phyloP scores from a whole-genome alignment of 2,797 vertebrate genomes.

The Danio kyathit region DNA sequence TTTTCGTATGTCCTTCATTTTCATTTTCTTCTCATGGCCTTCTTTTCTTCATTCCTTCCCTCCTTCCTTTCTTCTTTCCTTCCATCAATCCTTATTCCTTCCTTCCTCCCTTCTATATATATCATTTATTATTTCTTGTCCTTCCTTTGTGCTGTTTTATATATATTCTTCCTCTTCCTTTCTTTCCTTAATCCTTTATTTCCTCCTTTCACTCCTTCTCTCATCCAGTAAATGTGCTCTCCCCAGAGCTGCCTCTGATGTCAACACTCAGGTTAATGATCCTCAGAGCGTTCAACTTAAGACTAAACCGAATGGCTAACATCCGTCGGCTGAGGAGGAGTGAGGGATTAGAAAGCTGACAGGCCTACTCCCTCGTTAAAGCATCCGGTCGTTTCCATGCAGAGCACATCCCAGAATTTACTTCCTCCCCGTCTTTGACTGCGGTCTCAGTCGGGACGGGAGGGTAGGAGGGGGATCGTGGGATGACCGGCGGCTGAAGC shows the following conservation, averaged over 20 bases:
- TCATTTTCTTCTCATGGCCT: background rate
- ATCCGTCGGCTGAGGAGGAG: slow-evolving; percentile 23
- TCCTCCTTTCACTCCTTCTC: background rate
- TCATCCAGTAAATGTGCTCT: background rate
- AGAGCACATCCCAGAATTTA: slow-evolving; percentile 32
- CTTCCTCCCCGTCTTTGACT: slow-evolving; percentile 51
- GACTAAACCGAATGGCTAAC: slow-evolving; percentile 32
- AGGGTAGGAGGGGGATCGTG: slow-evolving; percentile 30
- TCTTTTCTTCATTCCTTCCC: background rate
- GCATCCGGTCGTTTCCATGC: slow-evolving; percentile 54
- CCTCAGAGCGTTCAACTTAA: background rate
- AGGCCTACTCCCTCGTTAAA: slow-evolving; percentile 41
- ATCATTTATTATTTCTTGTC: background rate
- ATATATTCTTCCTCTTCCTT: background rate
- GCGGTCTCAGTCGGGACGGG: background rate
- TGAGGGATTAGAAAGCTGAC: slow-evolving; percentile 36
- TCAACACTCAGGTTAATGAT: slow-evolving; percentile 20
- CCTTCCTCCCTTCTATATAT: too few species aligned
- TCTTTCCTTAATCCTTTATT: background rate
- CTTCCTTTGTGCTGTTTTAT: background rate
- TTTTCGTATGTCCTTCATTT: background rate
- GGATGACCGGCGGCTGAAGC: slow-evolving; percentile 38
- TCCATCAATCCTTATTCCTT: too few species aligned
- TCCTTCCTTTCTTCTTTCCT: background rate
- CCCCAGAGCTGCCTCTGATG: background rate